Base-by-base conservation (phyloP, 1,140 invertebrate species). In the Brachionus calyciflorus region DNA sequence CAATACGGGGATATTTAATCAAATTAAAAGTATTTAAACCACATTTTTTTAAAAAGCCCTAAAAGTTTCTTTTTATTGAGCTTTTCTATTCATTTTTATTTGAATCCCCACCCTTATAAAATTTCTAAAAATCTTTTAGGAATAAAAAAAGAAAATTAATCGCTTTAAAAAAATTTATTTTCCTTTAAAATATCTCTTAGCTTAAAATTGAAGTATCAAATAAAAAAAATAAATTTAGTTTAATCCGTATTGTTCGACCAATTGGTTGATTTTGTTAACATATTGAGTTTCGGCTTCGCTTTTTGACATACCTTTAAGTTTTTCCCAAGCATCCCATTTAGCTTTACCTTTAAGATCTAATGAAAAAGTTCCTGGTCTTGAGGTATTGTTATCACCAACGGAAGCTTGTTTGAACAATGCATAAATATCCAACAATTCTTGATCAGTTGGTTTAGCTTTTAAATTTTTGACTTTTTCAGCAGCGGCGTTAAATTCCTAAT, bases 251-350 rank as follows among this genome's bases (percentile, higher is more conserved):
- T 76, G 69, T 63, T 77, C 81, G 69, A 79, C 81, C 41, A 87
- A 78, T 44, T 80, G 79, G 60, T 83, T 80, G 10, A 86, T 83
- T 44, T 81, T 48, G 41, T 83, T 76, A 40, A 82, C 78, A 77
- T 84, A 84, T 33, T 82, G 77, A 19, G 81, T 78, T 68, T 81
- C 79, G 6, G 86, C 86, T 37, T 86, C 83, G 40, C 84, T 86
- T 81, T 87, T 80, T 24, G 81, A 80, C 78, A 85, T 82, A 57
- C 81, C 80, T 21, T 86, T 88, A 7, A 88, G 80, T 41, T 78
- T 77, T 79, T 85, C 88, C 89, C 89, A 89, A 5, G 89, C 88
- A 78, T 88, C 86, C 87, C 88, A 89, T 81, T 89, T 89, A 10
- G 87, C 88, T 79, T 87, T 86, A 3, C 87, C 88, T 46, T 89